Base-by-base conservation (phyloP, 1,140 invertebrate genomes). In the Conus ventricosus region DNA sequence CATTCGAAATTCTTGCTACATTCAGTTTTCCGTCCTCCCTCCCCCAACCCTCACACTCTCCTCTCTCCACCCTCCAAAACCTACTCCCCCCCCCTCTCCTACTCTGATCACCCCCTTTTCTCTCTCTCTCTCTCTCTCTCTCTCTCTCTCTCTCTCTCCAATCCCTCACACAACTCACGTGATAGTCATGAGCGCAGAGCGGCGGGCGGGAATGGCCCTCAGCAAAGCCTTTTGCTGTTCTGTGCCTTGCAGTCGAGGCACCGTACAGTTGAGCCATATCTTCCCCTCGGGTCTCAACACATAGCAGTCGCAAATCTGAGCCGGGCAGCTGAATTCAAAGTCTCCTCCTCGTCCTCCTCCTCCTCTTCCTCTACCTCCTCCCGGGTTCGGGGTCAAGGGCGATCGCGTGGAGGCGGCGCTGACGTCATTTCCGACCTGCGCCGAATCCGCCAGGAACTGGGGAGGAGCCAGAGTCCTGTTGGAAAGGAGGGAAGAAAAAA, bases 181-280 rank as follows among this genome's bases (percentile, higher is more conserved):
- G 71, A 87, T n/a, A 51, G 71, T 80, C 17, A 87, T 39, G 75
- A 87, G 51, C 39, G 85, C 85, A 4, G 85, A 87, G 51, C 85
- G 57, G 11, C 11, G 67, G 71, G 71, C 71, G 11, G 85, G 85
- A n/a, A 87, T 87, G 53, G 13, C 23, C 3, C 54, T 39, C 20
- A 87, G 27, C 5, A 78, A n/a, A 13, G 67, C 85, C 85, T 54
- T 39, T 53, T 78, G 85, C 85, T 87, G 63, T 27, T 55, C 23
- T n/a, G 85, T 75, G 15, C 54, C 71, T 15, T 87, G 71, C 15
- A 87, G 85, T 3, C 75, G 39, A 4, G 67, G 71, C 17, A 87
- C 71, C 17, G 85, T 87, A n/a, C 85, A 87, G 54, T 87, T 87
- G n/a, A 87, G 85, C 85, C 85, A 87, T 2, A 87, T 75, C 53